Conservation (phyloP, 2,888 invertebrate genomes). For the Baccha elongata region DNA sequence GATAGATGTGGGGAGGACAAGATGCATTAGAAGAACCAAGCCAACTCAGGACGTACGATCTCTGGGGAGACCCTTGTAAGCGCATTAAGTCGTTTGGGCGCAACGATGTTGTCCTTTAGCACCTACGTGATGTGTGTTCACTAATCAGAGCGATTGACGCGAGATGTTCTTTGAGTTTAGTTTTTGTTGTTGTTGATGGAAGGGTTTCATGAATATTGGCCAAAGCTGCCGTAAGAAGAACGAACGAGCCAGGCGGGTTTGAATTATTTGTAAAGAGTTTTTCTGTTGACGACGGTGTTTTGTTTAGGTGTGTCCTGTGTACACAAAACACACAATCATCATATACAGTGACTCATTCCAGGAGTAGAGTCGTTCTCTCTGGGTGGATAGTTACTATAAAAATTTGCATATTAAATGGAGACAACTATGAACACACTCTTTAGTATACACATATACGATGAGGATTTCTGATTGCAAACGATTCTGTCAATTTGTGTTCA, state of each 20-base stretch:
- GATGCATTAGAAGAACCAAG: conserved; percentile 52
- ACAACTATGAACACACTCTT: conserved; percentile 55
- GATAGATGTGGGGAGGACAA: conserved; percentile 27
- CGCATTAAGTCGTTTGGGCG: conserved; percentile 73
- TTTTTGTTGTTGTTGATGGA: conserved; percentile 21
- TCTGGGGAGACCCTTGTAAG: conserved; percentile 66
- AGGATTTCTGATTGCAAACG: conserved; percentile 68
- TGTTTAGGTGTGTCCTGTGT: conserved; percentile 67
- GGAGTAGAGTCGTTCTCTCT: conserved; percentile 16
- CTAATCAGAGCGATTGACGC: conserved; percentile 73
- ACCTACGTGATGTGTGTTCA: conserved; percentile 74
- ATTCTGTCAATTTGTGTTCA: conserved; percentile 72
- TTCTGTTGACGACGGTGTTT: conserved; percentile 31
- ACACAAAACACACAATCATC: conserved; percentile 35
- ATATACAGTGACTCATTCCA: conserved; percentile 58
- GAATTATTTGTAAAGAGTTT: conserved; percentile 61
- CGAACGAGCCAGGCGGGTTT: conserved; percentile 5
- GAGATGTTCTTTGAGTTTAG: conserved; percentile 38
- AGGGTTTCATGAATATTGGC: conserved; percentile 12
- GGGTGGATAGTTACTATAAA: conserved; percentile 38
- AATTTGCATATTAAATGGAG: conserved; percentile 74
- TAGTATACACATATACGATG: conserved; percentile 50
- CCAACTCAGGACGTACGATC: conserved; percentile 6
- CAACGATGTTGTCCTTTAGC: conserved; percentile 73
- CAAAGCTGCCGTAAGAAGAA: conserved; percentile 6